Base-by-base conservation (phyloP, 1,140 invertebrate species). In the Conus betulinus region DNA sequence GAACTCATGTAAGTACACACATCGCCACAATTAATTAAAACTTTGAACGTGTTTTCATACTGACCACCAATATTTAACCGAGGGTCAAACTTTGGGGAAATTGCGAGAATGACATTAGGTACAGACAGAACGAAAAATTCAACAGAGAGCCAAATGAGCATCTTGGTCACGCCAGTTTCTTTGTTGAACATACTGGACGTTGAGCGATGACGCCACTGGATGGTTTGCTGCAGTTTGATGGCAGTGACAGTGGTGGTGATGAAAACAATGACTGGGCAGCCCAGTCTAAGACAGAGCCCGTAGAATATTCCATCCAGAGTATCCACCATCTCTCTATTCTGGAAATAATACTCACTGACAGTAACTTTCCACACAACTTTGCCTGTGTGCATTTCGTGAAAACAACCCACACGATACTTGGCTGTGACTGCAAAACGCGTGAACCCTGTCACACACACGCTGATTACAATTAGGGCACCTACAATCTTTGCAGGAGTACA, bases 121-220 rank as follows among this genome's bases (percentile, higher is more conserved):
- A 39, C 3, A 39, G 39, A 39, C 39, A 39, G 39, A 17, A 84
- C 17, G 5, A 84, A 15, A 20, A 84, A 84, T 53, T 57, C 57
- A 8, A 57, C 3, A 6, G 82, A 84, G 6, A 84, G 23, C 11
- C 11, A 27, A 10, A 84, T 60, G n/a, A 84, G 53, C 55, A 84
- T 84, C 6, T 84, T 84, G 57, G 82, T 84, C 82, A 84, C 51
- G 8, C 27, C 82, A 10, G 57, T 84, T 57, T 84, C 82, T 55
- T 84, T 84, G 53, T 10, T n/a, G 6, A 53, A 25, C 6, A 57
- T 60, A 23, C 52, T 27, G n/a, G 82, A 84, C 11, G 53, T 15
- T 5, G 82, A 3, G 0, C 23, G 53, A 5, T 84, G 11, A 23
- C 53, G 82, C 53, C 81, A 63, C 5, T 20, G 11, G 5, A 60